Conservation (phyloP, 2,113 vertebrate species). For the Paramisgurnus dabryanus region DNA sequence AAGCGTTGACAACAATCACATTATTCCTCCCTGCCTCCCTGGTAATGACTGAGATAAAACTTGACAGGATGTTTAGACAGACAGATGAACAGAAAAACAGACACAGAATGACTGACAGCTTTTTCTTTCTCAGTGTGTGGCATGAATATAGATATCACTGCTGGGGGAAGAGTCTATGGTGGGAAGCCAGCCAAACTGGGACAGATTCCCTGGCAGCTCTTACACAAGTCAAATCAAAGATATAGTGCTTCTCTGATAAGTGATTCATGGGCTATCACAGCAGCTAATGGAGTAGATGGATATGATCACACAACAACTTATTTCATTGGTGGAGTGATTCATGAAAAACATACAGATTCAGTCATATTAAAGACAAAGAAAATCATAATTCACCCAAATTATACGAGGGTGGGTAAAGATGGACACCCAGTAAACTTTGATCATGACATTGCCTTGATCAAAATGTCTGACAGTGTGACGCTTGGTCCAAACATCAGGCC, state of each 20-base stretch:
- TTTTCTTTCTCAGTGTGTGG: constrained; percentile 33
- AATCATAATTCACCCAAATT: constrained; percentile 44
- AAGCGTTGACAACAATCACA: constrained; percentile 38
- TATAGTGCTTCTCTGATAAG: constrained; percentile 47
- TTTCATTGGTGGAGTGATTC: constrained; percentile 15
- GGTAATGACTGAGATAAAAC: constrained; percentile 55
- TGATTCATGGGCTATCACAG: constrained; percentile 51
- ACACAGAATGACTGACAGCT: neutral
- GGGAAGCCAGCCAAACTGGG: constrained; percentile 29
- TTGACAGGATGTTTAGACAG: neutral
- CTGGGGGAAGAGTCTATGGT: constrained; percentile 58
- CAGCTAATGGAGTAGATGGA: neutral
- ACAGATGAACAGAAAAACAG: neutral
- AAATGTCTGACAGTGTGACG: constrained; percentile 21
- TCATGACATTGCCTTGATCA: constrained; percentile 49
- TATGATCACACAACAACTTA: neutral
- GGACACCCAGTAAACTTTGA: neutral
- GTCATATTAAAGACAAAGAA: neutral
- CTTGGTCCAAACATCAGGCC: constrained; percentile 37
- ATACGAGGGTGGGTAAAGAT: neutral
- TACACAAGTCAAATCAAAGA: neutral
- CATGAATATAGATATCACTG: neutral
- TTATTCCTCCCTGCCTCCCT: constrained; percentile 64
- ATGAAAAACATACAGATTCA: neutral
- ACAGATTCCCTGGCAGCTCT: constrained; percentile 73